Base-by-base conservation (phyloP, 2,888 invertebrate species). In the Drosophila kokeensis region DNA sequence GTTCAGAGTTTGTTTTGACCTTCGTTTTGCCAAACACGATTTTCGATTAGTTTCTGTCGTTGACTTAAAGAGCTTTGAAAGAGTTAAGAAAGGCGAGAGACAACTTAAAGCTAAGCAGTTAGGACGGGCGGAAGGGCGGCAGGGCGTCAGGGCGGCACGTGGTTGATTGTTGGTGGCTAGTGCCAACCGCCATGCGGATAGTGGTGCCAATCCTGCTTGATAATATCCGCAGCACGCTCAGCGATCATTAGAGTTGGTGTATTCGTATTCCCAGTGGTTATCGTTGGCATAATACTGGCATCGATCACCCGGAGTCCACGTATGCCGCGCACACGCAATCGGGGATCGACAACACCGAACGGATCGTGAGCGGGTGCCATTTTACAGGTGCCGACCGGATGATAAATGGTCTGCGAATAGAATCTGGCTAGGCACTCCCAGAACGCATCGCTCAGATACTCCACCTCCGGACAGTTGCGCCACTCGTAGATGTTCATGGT, bases 181-280 rank as follows among this genome's bases (percentile, higher is more conserved):
- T 4, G 55, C 89, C 87, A 87, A 1, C 87, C 87, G 0, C 89
- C 89, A 7, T 89, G 49, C 4, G 64, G 50, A 61, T 88, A 90
- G 36, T 84, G 88, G 0, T 71, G 77, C 95, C 96, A 96, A 78
- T 96, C 96, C 90, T 96, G 94, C 90, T 96, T 97, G 79, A 97
- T 96, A 94, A 97, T 95, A 86, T 97, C 97, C 0, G 97, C 94
- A 1, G 95, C 97, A 87, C 96, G 97, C 90, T 97, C 97, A 0
- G 96, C 97, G 50, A 97, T 96, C 97, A 97, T 97, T 52, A 97
- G 95, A 1, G 95, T 95, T 0, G 97, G 97, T 0, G 96, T 97
- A 86, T 97, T 97, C 0, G 97, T 97, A 89, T 97, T 97, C 0
- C 97, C 97, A 38, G 94, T 96, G 0, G 95, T 94, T 62, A 97